phyloP scores from a whole-genome alignment of 1,140 invertebrate species.

The Nylanderia fulva region DNA sequence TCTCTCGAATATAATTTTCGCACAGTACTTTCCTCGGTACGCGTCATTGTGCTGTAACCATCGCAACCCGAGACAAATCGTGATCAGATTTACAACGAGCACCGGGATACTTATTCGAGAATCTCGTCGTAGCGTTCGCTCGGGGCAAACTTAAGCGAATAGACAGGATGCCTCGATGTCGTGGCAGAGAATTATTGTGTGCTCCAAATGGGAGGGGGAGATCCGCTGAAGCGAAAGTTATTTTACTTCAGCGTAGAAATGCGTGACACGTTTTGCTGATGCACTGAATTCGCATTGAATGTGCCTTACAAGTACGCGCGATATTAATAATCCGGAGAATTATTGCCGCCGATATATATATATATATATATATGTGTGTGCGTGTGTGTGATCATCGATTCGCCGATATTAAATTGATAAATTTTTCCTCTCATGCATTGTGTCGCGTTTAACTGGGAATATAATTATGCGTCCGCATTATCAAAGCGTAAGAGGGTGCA shows the following conservation, averaged over 20 bases:
- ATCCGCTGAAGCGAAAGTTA: constrained; percentile 55
- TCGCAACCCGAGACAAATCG: constrained; percentile 44
- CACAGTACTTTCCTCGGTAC: not conserved
- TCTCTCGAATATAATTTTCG: constrained; percentile 5
- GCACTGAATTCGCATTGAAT: constrained; percentile 27
- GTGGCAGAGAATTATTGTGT: constrained; percentile 26
- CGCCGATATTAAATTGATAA: not conserved
- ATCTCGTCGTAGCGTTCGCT: constrained; percentile 53
- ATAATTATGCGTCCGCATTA: not conserved
- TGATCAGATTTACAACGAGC: constrained; percentile 69
- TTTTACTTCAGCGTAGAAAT: constrained; percentile 57
- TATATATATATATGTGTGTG: too few species aligned
- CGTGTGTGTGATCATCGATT: not conserved
- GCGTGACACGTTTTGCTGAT: constrained; percentile 39
- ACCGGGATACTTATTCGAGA: constrained; percentile 52
- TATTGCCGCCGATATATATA: not conserved
- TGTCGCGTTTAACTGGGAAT: too few species aligned
- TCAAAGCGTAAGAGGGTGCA: not conserved
- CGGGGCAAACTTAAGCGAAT: constrained; percentile 61
- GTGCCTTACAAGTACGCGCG: not conserved
- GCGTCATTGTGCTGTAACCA: constrained; percentile 28
- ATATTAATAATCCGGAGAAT: not conserved
- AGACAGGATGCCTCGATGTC: constrained; percentile 32
- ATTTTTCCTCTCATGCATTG: not conserved
- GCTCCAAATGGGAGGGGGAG: constrained; percentile 3